phyloP scores from a whole-genome alignment of 2,888 invertebrate species.

The Trilocha varians region DNA sequence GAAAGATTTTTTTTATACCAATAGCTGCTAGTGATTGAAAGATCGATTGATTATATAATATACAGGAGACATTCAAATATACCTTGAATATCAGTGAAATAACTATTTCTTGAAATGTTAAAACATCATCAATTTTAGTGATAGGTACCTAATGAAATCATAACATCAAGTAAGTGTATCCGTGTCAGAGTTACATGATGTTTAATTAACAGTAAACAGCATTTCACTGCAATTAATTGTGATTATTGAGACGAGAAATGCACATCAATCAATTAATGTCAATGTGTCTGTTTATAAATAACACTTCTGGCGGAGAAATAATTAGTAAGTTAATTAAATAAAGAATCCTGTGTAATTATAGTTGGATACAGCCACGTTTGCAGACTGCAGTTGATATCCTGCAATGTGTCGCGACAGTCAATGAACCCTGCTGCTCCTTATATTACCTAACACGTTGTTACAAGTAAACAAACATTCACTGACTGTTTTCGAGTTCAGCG shows the following conservation, averaged over 20 bases:
- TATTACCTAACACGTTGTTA: neutral
- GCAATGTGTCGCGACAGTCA: neutral
- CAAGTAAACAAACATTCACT: neutral
- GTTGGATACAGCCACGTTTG: slow-evolving; percentile 3
- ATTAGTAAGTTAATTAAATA: slow-evolving; percentile 13
- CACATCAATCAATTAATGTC: neutral
- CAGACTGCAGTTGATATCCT: neutral
- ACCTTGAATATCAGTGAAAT: too few relatives aligned
- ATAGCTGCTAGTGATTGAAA: too few relatives aligned
- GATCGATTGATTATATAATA: too few relatives aligned
- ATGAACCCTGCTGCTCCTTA: neutral
- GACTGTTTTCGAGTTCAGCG: too few relatives aligned
- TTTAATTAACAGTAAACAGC: neutral
- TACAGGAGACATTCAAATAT: too few relatives aligned
- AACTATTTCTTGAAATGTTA: too few relatives aligned
- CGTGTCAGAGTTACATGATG: neutral
- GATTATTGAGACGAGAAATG: neutral
- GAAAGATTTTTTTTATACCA: too few relatives aligned
- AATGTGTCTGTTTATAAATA: neutral
- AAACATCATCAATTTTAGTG: too few relatives aligned
- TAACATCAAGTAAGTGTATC: neutral
- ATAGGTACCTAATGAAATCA: neutral
- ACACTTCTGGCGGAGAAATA: neutral
- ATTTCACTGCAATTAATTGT: neutral
- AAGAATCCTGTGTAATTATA: slow-evolving; percentile 12